A percentile compares a stretch with the other conserved stretches of the same genome.
Conservation (phyloP, 2,113 vertebrate genomes). For the Ranitomeya imitator region DNA sequence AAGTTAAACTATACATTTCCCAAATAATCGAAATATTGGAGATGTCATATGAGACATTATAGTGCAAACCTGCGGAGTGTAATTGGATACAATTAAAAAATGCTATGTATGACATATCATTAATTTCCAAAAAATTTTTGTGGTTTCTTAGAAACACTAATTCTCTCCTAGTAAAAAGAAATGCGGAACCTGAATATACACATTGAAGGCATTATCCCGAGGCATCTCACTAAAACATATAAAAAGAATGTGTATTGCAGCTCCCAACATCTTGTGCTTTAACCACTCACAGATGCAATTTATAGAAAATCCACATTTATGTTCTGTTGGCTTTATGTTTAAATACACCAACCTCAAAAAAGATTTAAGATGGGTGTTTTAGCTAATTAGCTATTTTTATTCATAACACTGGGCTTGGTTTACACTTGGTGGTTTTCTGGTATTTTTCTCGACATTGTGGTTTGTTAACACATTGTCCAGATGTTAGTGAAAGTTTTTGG, state of each 20-base stretch:
- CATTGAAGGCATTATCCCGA: constrained; percentile 27
- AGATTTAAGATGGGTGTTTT: neutral
- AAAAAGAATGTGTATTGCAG: constrained; percentile 34
- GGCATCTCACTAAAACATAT: neutral
- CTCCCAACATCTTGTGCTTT: neutral
- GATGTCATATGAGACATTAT: no score
- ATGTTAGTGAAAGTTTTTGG: neutral
- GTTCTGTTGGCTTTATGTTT: neutral
- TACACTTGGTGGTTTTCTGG: neutral
- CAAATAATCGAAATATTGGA: no score
- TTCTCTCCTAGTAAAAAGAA: constrained; percentile 17
- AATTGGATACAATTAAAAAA: neutral
- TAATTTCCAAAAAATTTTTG: neutral
- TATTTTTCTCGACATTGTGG: neutral
- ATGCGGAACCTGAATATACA: neutral
- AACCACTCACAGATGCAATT: constrained; percentile 18
- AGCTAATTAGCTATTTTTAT: neutral
- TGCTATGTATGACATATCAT: neutral
- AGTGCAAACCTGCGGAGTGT: no score
- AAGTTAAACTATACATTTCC: no score
- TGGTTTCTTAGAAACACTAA: constrained; percentile 10
- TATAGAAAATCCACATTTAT: constrained; percentile 10
- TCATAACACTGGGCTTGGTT: neutral
- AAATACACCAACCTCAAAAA: neutral
- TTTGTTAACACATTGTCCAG: neutral